A percentile compares a stretch with the other conserved stretches of the same genome.
phyloP scores from a whole-genome alignment of 2,113 vertebrate genomes.

The Peromyscus californicus region DNA sequence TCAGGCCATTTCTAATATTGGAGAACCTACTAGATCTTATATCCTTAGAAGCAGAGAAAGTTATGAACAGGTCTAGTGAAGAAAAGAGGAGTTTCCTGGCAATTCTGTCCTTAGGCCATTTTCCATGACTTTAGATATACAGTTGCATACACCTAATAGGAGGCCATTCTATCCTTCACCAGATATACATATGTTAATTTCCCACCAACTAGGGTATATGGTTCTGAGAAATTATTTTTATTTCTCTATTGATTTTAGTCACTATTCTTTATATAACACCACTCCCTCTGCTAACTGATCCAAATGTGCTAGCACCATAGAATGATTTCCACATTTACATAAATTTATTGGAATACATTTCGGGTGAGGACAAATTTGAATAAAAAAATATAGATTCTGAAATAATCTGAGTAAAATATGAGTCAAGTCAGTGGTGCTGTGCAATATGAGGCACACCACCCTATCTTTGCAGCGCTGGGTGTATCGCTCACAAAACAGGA shows the following conservation, averaged over 20 bases:
- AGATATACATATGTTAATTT: neutral
- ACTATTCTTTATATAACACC: neutral
- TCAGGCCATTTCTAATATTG: neutral
- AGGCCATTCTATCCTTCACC: neutral
- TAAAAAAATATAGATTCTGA: neutral
- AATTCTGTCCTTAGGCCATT: neutral
- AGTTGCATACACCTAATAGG: neutral
- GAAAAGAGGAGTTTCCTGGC: neutral
- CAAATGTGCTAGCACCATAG: neutral
- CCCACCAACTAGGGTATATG: neutral
- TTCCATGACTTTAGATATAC: constrained; percentile 20
- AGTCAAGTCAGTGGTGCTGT: neutral
- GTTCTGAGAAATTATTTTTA: constrained; percentile 1
- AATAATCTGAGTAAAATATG: neutral
- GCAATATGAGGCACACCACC: neutral
- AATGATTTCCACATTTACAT: neutral
- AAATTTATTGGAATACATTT: neutral
- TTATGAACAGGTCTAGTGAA: neutral
- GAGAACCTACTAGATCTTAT: neutral
- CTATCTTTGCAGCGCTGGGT: neutral
- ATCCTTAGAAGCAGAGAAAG: neutral
- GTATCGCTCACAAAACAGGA: neutral
- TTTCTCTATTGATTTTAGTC: neutral
- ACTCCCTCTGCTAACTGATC: neutral
- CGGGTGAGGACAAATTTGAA: neutral